Evolutionary conservation across 2,113 vertebrate species (phyloP), one percentile per base, ranked within the genome.

Genomic region (Sander vitreus): DNA sequence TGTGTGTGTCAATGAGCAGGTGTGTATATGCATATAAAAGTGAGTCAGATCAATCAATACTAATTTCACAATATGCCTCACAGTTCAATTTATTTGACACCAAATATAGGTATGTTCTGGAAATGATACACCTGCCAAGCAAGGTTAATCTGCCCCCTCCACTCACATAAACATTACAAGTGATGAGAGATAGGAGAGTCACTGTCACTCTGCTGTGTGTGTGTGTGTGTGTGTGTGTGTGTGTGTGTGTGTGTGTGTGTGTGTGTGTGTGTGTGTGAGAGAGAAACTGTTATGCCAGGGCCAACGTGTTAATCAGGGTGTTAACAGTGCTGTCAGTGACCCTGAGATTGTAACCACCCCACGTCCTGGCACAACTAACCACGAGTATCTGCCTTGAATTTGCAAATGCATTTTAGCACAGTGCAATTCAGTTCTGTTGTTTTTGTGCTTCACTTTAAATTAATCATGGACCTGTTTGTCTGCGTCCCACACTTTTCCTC

Each of bases 301-400:
- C 54, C 60, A 70, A 59, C 43, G 5, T 76, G 72, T 84, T 55
- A 82, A 45, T 65, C 54, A 54, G 65, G 71, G 71, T 90, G 89
- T 86, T 83, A 71, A 92, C 86, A 77, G n/a, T 4, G 55, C 79
- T 84, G 86, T 89, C 85, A 88, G 60, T 75, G 84, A 82, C 80
- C 87, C 85, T 78, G 74, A 79, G 72, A 70, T 51, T 80, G 55
- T 30, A 57, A 36, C 54, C 63, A 13, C 45, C 48, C 45, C 81
- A 47, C 36, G 51, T 54, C 65, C 68, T 76, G 67, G 64, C 39
- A 72, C 64, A 19, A 2, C 67, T 12, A 64, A 47, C 43, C 57
- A 55, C 16, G 6, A 78, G 54, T 45, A n/a, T 85, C 67, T 67
- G 27, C 47, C 51, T 70, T 72, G 65, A 84, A 30, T 30, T 69